Percentiles rank a stretch among this genome's conserved stretches.
Evolutionary conservation across 2,113 vertebrate genomes (phyloP).

Genomic region (Plotosus lineatus): DNA sequence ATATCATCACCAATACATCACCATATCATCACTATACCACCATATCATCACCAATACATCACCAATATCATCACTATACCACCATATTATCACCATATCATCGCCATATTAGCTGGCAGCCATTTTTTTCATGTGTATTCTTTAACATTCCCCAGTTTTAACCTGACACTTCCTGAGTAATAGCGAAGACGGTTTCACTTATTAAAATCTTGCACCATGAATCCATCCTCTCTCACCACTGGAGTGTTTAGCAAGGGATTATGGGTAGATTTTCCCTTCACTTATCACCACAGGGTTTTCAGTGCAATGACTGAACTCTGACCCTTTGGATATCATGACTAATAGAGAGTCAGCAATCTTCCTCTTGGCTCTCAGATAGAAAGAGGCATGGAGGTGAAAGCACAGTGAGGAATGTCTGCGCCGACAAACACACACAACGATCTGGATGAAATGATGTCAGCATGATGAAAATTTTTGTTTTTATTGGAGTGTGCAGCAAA

Average conservation of each 20-base stretch:
- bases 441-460: neutral
- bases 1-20: no score
- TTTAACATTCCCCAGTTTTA: no score
- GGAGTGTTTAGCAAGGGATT: neutral
- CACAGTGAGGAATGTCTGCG: neutral
- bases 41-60: no score
- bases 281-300: neutral
- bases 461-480: neutral
- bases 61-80: no score
- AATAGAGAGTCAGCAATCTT: conserved; percentile 44
- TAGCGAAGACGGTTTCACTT: neutral
- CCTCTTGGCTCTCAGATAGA: conserved; percentile 20
- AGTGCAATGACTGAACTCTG: conserved; percentile 30
- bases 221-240: neutral
- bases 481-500: neutral
- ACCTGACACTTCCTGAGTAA: no score
- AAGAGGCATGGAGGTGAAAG: neutral
- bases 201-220: neutral
- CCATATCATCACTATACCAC: no score
- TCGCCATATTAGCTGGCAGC: no score
- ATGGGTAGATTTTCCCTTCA: neutral
- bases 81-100: no score
- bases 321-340: neutral
- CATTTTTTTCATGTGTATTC: no score
- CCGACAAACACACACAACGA: neutral